Percentiles rank a stretch among this genome's conserved stretches.
phyloP scores from a whole-genome alignment of 2,888 invertebrate species.

The Geophilus truncorum region DNA sequence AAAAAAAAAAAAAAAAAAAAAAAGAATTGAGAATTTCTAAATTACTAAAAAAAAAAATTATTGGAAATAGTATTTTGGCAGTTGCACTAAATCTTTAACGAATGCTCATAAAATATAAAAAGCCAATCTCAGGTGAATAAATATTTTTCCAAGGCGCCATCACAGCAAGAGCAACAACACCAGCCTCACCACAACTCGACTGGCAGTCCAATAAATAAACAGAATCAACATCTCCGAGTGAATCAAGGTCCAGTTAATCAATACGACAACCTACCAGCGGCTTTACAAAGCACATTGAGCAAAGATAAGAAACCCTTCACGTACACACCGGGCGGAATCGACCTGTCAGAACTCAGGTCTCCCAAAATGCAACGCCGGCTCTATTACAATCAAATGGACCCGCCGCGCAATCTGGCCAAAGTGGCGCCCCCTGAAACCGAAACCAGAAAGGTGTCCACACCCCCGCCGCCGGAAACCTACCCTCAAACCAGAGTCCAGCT shows the following conservation, averaged over 20 bases:
- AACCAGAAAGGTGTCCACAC: neutral
- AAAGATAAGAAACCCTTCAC: slow-evolving; percentile 95
- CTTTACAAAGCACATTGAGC: slow-evolving; percentile 80
- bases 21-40: too few relatives aligned
- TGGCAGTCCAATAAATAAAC: neutral
- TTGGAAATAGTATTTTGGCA: too few relatives aligned
- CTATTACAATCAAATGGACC: slow-evolving; percentile 36
- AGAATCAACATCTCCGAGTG: neutral
- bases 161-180: neutral
- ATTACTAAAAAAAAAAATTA: too few relatives aligned
- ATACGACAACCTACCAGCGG: slow-evolving; percentile 58
- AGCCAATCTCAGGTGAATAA: neutral
- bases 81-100: too few relatives aligned
- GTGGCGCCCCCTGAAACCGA: slow-evolving; percentile 39
- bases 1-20: too few relatives aligned
- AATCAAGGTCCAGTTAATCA: slow-evolving; percentile 31
- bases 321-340: slow-evolving; percentile 90
- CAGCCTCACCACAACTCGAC: neutral
- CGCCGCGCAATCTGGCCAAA: slow-evolving; percentile 43
- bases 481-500: slow-evolving; percentile 25
- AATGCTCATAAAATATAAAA: neutral
- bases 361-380: slow-evolving; percentile 63
- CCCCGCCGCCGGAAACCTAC: slow-evolving; percentile 36
- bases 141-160: neutral
- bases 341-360: slow-evolving; percentile 81